Base-by-base conservation (phyloP, 2,797 vertebrate genomes). In the Spinus olivaceus region DNA sequence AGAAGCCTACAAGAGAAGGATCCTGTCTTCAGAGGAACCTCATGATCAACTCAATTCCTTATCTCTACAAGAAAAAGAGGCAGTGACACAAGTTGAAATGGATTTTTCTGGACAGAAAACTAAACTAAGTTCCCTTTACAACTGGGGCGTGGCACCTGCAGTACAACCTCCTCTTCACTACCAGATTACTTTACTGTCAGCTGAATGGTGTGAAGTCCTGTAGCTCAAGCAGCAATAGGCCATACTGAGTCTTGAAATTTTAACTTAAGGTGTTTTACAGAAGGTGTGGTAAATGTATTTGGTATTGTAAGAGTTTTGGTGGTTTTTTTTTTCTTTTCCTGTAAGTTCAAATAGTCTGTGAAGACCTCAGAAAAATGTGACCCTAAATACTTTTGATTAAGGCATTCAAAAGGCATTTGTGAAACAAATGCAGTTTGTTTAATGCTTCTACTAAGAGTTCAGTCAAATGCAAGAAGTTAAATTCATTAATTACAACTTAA, bases 81-180 rank as follows among this genome's bases (percentile, higher is more conserved):
- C 17, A 71, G 21, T 16, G 14, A 25, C 4, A 73, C 0, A 0
- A 4, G 9, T 12, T 33, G 4, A 73, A 39, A n/a, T 35, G 12
- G n/a, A 46, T 35, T 82, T 73, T 79, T 60, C 9, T 27, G 24
- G 32, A 71, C 23, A 78, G 42, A 61, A 85, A 64, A 81, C 12
- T 57, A 64, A 82, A 49, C 14, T 33, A 74, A 6, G 5, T 21
- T 86, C 14, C n/a, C 23, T 66, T 19, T 83, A 41, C 14, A 53
- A 46, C 3, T 39, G 24, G 10, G 30, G n/a, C 1, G 3, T 53
- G 32, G 20, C 0, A 2, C 16, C 19, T 70, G 33, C 27, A 82
- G 33, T 37, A 30, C 60, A 70, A 30, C 13, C 5, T 78, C 10
- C 10, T 83, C 28, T 69, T 74, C 8, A 14, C 28, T 50, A 42